A percentile compares a stretch with the other conserved stretches of the same genome.
phyloP scores from a whole-genome alignment of 2,888 invertebrate genomes.

The Adela reaumurella region DNA sequence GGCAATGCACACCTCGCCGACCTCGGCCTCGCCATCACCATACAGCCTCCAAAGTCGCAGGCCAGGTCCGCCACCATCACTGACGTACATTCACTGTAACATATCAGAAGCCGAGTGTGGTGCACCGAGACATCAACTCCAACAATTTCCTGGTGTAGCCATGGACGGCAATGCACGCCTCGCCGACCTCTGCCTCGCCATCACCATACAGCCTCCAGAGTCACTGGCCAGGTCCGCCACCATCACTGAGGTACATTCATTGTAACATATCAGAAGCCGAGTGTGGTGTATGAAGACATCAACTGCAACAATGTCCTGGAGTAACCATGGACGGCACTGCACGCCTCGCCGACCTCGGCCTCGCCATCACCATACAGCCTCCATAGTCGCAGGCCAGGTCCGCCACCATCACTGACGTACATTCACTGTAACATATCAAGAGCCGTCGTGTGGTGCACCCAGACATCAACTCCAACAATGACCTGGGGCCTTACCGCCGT shows the following conservation, averaged over 20 bases:
- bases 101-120: conserved; percentile 63
- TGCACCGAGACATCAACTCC: conserved; percentile 88
- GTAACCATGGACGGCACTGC: conserved; percentile 73
- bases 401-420: conserved; percentile 8
- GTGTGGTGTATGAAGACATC: no score
- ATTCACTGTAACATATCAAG: not conserved
- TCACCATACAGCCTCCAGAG: conserved; percentile 24
- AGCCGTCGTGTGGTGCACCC: no score
- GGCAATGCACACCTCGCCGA: conserved; percentile 81
- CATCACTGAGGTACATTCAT: conserved; percentile 10
- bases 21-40: conserved; percentile 70
- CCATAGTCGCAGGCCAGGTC: not conserved
- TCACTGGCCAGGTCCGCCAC: not conserved
- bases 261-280: no score
- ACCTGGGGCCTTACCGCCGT: no score
- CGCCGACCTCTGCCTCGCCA: conserved; percentile 81
- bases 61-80: conserved; percentile 1
- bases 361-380: conserved; percentile 54
- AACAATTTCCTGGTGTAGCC: conserved; percentile 82
- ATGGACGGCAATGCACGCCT: conserved; percentile 73
- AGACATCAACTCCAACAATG: no score
- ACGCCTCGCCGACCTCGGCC: conserved; percentile 81
- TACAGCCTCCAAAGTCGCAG: conserved; percentile 6
- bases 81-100: conserved; percentile 10
- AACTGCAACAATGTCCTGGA: no score